These are phyloP conservation scores for Bradypodion ventrale DNA, from an alignment of 2,797 vertebrate species.

Conservation along the genomic window DNA sequence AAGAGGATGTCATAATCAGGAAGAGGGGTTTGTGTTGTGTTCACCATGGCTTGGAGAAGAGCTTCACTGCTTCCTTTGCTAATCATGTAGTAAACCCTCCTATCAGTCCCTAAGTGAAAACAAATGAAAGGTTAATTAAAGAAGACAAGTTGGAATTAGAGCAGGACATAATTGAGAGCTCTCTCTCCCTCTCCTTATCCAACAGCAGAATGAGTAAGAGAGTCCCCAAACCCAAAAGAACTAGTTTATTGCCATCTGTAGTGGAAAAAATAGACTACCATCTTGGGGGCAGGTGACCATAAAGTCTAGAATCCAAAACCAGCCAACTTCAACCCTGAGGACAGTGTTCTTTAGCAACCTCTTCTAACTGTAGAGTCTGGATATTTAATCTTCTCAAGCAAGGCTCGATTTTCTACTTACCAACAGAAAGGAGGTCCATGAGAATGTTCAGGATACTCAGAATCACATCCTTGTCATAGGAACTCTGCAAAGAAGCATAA, in stretches of 20 bases:
- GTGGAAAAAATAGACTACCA: background rate
- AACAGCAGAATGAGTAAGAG: background rate
- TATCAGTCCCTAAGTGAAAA: slow-evolving; percentile 79
- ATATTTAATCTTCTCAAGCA: background rate
- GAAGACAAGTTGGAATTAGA: too few relatives aligned
- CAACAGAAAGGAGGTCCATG: slow-evolving; percentile 87
- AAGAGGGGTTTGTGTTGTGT: slow-evolving; percentile 48
- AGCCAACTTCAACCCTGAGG: background rate
- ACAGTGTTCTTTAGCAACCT: background rate
- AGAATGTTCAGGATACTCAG: slow-evolving; percentile 84
- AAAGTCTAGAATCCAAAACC: background rate
- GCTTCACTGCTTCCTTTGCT: slow-evolving; percentile 90
- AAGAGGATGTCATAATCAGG: slow-evolving; percentile 80
- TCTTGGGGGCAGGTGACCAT: background rate
- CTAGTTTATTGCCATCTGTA: background rate
- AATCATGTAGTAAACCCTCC: slow-evolving; percentile 87
- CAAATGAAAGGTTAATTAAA: background rate
- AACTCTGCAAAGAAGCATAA: slow-evolving; percentile 77
- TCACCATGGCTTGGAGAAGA: slow-evolving; percentile 80
- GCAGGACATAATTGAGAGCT: too few relatives aligned
- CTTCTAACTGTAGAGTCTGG: background rate
- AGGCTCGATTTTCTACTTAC: slow-evolving; percentile 72
- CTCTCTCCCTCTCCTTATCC: too few relatives aligned
- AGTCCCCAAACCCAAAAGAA: background rate
- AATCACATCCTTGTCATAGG: slow-evolving; percentile 80